Evolutionary conservation across 2,888 invertebrate species (phyloP).

Genomic region (Phasia obesa): DNA sequence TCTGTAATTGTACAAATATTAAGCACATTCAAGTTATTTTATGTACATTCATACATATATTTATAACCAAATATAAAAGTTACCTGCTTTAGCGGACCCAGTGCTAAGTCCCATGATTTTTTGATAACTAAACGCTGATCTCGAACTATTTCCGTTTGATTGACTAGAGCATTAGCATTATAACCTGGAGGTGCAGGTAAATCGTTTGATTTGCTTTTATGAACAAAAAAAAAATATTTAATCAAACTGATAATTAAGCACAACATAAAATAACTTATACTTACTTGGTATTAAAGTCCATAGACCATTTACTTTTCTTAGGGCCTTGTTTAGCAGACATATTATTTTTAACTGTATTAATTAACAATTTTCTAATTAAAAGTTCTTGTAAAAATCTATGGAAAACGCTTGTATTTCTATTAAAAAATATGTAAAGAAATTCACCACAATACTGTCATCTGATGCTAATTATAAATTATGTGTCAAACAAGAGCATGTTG

Average conservation of each 20-base stretch:
- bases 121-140: constrained; percentile 94
- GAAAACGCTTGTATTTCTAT: constrained; percentile 12
- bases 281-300: constrained; percentile 86
- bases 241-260: too few species aligned
- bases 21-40: neutral
- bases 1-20: constrained; percentile 73
- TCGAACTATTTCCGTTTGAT: constrained; percentile 89
- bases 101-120: constrained; percentile 97
- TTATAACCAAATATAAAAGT: neutral
- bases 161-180: constrained; percentile 88
- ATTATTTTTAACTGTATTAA: constrained; percentile 28
- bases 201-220: constrained; percentile 83
- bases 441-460: constrained; percentile 35
- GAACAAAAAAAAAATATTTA: neutral
- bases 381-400: constrained; percentile 1
- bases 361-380: constrained; percentile 12
- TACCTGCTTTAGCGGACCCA: constrained; percentile 96
- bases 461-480: too few species aligned
- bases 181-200: constrained; percentile 93
- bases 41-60: neutral
- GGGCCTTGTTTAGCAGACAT: constrained; percentile 80
- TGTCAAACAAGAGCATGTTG: constrained; percentile 5
- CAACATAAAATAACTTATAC: constrained; percentile 42
- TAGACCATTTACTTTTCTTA: constrained; percentile 86
- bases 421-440: constrained; percentile 22